These are phyloP conservation scores for Trichopoda pennipes DNA, from an alignment of 2,888 invertebrate genomes.

Conservation along the genomic window DNA sequence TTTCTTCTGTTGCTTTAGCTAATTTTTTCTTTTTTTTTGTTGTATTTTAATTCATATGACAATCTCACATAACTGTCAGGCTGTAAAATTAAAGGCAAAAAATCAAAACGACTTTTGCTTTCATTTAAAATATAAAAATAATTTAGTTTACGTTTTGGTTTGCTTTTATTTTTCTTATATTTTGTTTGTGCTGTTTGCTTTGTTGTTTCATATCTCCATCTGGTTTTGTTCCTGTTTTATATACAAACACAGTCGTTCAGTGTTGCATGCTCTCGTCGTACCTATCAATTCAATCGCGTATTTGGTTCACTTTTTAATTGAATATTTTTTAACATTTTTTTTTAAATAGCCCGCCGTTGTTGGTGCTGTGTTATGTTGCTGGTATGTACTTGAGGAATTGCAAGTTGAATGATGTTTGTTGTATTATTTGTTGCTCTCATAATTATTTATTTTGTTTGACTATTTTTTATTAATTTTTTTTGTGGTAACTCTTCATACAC, in stretches of 20 bases:
- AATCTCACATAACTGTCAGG: conserved; percentile 59
- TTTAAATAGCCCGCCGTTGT: conserved; percentile 39
- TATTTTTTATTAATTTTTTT: background rate
- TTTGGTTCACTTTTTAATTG: conserved; percentile 67
- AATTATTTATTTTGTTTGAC: conserved; percentile 1
- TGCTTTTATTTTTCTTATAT: conserved; percentile 33
- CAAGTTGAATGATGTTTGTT: conserved; percentile 42
- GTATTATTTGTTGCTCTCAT: conserved; percentile 12
- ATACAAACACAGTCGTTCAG: background rate
- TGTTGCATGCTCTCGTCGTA: background rate
- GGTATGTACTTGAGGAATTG: conserved; percentile 52
- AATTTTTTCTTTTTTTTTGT: conserved; percentile 18
- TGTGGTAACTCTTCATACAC: background rate
- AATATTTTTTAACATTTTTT: conserved; percentile 25
- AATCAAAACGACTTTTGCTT: conserved; percentile 61
- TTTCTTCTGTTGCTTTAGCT: conserved; percentile 13
- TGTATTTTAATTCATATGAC: conserved; percentile 47
- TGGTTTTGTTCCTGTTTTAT: conserved; percentile 51
- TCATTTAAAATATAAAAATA: conserved; percentile 60
- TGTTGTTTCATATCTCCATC: conserved; percentile 44
- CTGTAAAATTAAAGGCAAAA: conserved; percentile 38
- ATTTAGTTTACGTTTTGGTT: conserved; percentile 51
- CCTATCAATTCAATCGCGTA: conserved; percentile 51
- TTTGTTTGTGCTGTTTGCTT: conserved; percentile 11
- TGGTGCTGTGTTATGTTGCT: conserved; percentile 9